These are phyloP conservation scores for Xestoiulus laeticollis DNA, from an alignment of 2,888 invertebrate genomes.

Conservation along the genomic window DNA sequence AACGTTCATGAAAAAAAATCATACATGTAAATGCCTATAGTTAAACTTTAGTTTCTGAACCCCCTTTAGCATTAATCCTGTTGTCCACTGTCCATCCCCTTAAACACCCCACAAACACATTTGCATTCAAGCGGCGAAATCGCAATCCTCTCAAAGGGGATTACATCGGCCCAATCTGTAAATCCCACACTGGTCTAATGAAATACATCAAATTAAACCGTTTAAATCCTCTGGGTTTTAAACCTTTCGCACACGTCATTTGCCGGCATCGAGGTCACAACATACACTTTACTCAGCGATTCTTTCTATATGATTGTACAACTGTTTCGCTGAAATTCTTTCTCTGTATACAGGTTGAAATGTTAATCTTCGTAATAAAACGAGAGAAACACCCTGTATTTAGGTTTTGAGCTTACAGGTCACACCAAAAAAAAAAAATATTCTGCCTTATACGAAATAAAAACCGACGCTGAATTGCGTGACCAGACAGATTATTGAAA, in stretches of 20 bases:
- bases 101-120: neutral
- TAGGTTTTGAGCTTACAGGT: neutral
- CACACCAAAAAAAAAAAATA: too few species aligned
- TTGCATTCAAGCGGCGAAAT: neutral
- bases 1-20: too few species aligned
- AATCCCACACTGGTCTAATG: constrained; percentile 12
- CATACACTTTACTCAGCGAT: neutral
- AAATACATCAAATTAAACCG: constrained; percentile 35
- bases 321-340: neutral
- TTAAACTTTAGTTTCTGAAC: neutral
- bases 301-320: neutral
- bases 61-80: neutral
- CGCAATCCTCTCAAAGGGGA: constrained; percentile 40
- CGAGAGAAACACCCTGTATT: neutral
- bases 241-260: neutral
- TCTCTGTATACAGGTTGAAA: neutral
- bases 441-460: too few species aligned
- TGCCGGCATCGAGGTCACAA: neutral
- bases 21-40: too few species aligned
- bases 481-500: too few species aligned
- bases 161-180: constrained; percentile 23
- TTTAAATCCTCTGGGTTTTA: neutral
- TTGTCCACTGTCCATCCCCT: neutral
- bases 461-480: too few species aligned
- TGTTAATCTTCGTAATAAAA: neutral